A percentile compares a stretch with the other conserved stretches of the same genome.
These are phyloP conservation scores for Austrolebias charrua DNA, from an alignment of 2,797 vertebrate genomes.

Conservation along the genomic window DNA sequence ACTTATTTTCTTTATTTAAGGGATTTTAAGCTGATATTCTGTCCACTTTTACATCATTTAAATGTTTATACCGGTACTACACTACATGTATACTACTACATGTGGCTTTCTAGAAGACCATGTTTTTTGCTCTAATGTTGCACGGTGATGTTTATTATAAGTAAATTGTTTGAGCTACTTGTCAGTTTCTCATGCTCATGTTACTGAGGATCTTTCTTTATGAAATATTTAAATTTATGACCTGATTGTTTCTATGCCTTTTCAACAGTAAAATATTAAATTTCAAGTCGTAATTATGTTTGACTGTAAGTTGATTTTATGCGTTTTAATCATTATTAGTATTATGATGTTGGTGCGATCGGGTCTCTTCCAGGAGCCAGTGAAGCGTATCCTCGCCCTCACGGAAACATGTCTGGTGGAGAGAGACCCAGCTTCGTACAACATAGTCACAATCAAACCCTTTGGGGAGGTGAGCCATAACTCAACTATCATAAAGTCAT, in stretches of 20 bases:
- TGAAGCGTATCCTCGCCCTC: conserved; percentile 91
- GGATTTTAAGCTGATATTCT: not conserved
- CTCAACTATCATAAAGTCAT: not conserved
- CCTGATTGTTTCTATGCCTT: not conserved
- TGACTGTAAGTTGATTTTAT: not conserved
- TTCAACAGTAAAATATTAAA: not conserved
- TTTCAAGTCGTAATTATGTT: not conserved
- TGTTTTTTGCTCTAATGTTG: not conserved
- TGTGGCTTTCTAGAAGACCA: not conserved
- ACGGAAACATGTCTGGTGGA: conserved; percentile 98
- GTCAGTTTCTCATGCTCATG: not conserved
- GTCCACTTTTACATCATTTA: not conserved
- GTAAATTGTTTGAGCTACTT: not conserved
- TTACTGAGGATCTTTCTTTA: not conserved
- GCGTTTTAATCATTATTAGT: not conserved
- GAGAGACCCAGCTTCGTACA: conserved; percentile 95
- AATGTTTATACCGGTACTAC: no score
- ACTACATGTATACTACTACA: not conserved
- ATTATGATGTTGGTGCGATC: not conserved
- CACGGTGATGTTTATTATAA: not conserved
- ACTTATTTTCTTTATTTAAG: not conserved
- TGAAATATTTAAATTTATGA: not conserved
- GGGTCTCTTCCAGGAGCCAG: conserved; percentile 84
- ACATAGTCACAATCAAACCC: conserved; percentile 96
- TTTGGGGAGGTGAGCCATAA: conserved; percentile 88